Conservation (phyloP, 2,113 vertebrate genomes). For the Entomyzon cyanotis region DNA sequence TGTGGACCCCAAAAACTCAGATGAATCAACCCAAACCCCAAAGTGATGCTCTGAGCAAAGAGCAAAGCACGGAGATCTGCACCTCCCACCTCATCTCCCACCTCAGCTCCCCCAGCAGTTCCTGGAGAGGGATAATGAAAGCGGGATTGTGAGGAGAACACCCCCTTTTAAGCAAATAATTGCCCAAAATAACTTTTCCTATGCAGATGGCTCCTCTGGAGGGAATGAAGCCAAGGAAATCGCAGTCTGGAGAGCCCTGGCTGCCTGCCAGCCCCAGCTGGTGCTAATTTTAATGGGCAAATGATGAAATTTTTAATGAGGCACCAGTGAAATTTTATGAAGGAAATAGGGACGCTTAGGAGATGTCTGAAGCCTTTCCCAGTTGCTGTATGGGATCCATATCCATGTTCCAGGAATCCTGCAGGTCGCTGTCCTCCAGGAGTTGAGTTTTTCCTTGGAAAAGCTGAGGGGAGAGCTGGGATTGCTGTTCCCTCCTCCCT, state of each 20-base stretch:
- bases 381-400: background rate
- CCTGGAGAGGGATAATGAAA: background rate
- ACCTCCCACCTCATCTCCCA: background rate
- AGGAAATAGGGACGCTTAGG: background rate
- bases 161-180: background rate
- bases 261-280: constrained; percentile 47
- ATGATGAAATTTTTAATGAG: constrained; percentile 62
- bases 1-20: background rate
- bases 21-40: fast-evolving
- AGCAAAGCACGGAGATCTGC: no score
- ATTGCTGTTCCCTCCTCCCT: background rate
- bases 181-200: constrained; percentile 55
- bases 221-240: background rate
- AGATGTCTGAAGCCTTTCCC: background rate
- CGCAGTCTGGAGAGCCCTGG: constrained; percentile 34
- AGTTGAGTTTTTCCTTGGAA: background rate
- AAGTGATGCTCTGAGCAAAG: fast-evolving
- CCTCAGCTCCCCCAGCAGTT: background rate
- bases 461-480: background rate
- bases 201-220: background rate
- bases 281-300: constrained; percentile 43
- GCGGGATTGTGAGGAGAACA: background rate
- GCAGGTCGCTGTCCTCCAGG: background rate
- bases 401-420: background rate
- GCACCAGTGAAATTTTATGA: constrained; percentile 22